Base-by-base conservation (phyloP, 2,113 vertebrate species). In the Helogale parvula region DNA sequence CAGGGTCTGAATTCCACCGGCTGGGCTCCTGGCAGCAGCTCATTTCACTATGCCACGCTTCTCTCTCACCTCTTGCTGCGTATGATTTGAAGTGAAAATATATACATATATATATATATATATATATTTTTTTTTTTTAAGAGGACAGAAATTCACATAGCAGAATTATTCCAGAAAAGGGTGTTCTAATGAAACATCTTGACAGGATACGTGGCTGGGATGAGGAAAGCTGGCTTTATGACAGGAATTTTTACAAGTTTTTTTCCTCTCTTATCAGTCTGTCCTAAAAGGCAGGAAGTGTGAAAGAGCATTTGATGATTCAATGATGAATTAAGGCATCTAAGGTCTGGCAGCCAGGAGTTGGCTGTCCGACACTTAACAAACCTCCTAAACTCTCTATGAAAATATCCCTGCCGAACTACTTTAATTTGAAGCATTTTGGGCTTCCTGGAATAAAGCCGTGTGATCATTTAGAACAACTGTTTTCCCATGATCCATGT, bases 151-250 rank as follows among this genome's bases (percentile, higher is more conserved):
- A 89, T 84, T 94, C 38, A 79, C 63, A 19, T 76, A 57, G 57
- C 72, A 94, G 77, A 57, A 29, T 96, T 76, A 52, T 60, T 96
- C 54, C 38, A 81, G 79, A 54, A 76, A 96, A 94, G 38, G 25
- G 21, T 88, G 33, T 50, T 88, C 38, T 72, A 85, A 85, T 94
- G 91, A 94, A 72, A 57, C 35, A 79, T 69, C 50, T 82, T 89
- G 57, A 94, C 14, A 54, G 57, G n/a, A 8, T 76, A 88, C 31
- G 89, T 94, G 83, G 45, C 41, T 77, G 21, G 80, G 38, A 89
- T 90, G 45, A 94, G 82, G 65, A 88, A 79, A 45, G 29, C 45
- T 90, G 79, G 69, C 86, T 94, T 93, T 84, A 68, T 83, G 35
- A 94, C 57, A 45, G 74, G 12, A 16, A 41, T 86, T 95, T 90